Evolutionary conservation across 2,113 vertebrate genomes (phyloP).

Genomic region (Etheostoma spectabile): DNA sequence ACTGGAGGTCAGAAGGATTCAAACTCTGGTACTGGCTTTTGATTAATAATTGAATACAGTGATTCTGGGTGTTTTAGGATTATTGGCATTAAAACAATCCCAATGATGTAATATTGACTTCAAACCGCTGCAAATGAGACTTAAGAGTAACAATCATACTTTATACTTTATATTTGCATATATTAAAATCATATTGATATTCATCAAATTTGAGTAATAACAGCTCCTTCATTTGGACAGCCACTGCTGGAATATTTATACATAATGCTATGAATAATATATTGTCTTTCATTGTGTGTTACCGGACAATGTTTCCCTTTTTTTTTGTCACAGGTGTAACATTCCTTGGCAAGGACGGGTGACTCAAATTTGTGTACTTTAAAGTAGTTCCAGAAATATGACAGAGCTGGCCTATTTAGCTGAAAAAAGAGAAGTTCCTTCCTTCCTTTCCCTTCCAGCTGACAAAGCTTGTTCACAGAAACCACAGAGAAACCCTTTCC

Average conservation of each 20-base stretch:
- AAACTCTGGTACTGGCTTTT: not conserved
- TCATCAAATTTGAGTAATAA: not conserved
- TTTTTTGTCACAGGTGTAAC: constrained; percentile 2
- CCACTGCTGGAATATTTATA: not conserved
- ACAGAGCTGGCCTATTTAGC: constrained; percentile 6
- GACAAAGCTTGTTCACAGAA: constrained; percentile 43
- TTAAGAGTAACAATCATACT: not conserved
- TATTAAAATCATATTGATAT: not conserved
- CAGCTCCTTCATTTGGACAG: not conserved
- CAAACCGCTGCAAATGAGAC: not conserved
- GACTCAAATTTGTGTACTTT: not conserved
- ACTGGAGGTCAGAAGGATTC: not conserved
- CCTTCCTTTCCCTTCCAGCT: constrained; percentile 13
- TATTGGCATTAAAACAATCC: not conserved
- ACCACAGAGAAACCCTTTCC: constrained; percentile 46
- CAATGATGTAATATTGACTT: not conserved
- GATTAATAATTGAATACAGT: not conserved
- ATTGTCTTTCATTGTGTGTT: not conserved
- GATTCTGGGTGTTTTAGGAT: not conserved
- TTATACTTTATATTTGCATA: too few species aligned
- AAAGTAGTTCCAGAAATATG: constrained; percentile 10
- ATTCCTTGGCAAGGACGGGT: not conserved
- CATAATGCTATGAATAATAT: not conserved
- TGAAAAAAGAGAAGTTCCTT: constrained; percentile 26
- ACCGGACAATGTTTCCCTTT: not conserved